These are phyloP conservation scores for Octonoba sinensis DNA, from an alignment of 2,888 invertebrate species.

Conservation along the genomic window DNA sequence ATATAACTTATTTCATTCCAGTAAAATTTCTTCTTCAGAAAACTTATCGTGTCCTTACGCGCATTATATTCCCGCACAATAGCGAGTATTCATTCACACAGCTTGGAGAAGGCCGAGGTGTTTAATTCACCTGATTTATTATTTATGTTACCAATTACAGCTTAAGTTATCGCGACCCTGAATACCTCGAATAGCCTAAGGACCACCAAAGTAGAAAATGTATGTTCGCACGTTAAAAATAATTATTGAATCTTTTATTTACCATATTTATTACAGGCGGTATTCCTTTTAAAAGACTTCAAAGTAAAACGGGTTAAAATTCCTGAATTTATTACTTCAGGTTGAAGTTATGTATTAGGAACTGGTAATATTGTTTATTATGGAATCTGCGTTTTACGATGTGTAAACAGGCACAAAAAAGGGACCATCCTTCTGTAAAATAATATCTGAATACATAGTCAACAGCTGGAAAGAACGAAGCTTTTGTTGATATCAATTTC, in stretches of 20 bases:
- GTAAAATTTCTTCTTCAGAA: no score
- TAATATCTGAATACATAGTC: no score
- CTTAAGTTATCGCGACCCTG: conserved; percentile 10
- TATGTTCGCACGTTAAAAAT: not conserved
- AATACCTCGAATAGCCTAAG: not conserved
- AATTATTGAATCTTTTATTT: conserved; percentile 5
- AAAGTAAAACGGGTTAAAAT: not conserved
- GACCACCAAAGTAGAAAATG: conserved; percentile 28
- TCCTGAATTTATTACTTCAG: conserved; percentile 1
- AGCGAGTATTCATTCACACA: conserved; percentile 15
- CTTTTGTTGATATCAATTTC: no score
- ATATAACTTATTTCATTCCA: no score
- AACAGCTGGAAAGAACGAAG: no score
- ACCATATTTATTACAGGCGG: not conserved
- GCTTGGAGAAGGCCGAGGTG: not conserved
- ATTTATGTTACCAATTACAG: conserved; percentile 24
- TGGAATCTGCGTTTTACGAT: not conserved
- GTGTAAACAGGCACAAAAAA: not conserved
- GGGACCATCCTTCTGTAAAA: no score
- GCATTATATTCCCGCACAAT: conserved; percentile 8
- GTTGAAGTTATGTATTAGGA: not conserved
- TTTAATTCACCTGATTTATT: conserved; percentile 6
- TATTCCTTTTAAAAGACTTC: not conserved
- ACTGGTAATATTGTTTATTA: not conserved
- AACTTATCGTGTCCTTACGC: not conserved